Evolutionary conservation across 2,797 vertebrate species (phyloP).

Genomic region (Trichosurus vulpecula): DNA sequence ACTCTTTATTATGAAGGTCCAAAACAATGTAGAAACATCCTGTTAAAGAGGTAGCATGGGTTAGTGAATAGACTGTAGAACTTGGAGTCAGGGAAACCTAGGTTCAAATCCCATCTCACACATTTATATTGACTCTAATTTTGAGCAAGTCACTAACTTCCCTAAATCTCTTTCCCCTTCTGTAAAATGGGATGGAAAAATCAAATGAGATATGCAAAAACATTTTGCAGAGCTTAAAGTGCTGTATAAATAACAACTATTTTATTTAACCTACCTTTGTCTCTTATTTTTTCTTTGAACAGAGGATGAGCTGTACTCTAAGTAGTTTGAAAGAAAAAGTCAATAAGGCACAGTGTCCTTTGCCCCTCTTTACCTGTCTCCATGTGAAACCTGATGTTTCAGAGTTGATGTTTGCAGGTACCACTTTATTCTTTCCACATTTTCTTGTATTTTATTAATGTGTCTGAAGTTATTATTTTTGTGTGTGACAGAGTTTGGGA

Average conservation of each 20-base stretch:
- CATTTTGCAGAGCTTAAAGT: neutral
- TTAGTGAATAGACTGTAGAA: neutral
- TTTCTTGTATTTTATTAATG: neutral
- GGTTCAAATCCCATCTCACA: neutral
- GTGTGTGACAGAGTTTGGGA: neutral
- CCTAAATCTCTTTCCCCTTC: neutral
- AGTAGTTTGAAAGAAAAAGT: constrained; percentile 93
- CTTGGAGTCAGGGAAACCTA: neutral
- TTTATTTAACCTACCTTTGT: neutral
- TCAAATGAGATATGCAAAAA: neutral
- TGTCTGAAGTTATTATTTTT: constrained; percentile 10
- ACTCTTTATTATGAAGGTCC: constrained; percentile 42
- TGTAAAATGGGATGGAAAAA: neutral
- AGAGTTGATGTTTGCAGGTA: constrained; percentile 99
- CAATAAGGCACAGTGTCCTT: constrained; percentile 89
- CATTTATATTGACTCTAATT: neutral
- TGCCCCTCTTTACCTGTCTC: constrained; percentile 97
- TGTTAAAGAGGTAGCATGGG: neutral
- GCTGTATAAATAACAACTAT: neutral
- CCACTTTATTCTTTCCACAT: neutral
- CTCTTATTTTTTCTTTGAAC: constrained; percentile 64
- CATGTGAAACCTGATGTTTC: constrained; percentile 99
- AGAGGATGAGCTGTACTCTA: constrained; percentile 96
- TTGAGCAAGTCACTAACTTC: neutral
- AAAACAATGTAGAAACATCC: neutral